Evolutionary conservation across 2,888 invertebrate species (phyloP).

Genomic region (Stomorhina lunata): DNA sequence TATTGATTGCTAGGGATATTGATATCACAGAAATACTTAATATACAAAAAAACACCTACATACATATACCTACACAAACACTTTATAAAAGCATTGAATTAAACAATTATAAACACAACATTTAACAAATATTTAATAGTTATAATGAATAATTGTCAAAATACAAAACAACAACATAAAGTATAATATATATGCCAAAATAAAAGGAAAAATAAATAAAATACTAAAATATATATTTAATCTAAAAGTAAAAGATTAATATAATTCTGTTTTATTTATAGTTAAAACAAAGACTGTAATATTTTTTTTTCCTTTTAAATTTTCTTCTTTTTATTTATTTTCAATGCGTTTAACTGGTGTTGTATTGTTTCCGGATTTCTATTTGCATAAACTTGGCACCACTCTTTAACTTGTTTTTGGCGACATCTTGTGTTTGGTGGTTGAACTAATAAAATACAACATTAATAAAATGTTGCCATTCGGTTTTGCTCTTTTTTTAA

Average conservation of each 20-base stretch:
- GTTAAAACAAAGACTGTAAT: no score
- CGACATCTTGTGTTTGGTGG: background rate
- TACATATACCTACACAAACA: background rate
- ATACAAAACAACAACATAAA: background rate
- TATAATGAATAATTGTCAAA: background rate
- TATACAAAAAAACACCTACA: no score
- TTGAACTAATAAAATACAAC: background rate
- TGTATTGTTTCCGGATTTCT: no score
- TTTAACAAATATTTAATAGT: background rate
- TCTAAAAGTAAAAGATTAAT: conserved; percentile 36
- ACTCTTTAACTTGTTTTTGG: background rate
- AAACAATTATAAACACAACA: background rate
- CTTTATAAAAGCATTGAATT: background rate
- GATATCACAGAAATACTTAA: no score
- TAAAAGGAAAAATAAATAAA: conserved; percentile 24
- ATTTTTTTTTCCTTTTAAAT: no score
- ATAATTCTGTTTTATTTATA: conserved; percentile 2
- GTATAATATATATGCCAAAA: conserved; percentile 30
- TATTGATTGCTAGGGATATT: no score
- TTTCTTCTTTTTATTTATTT: no score
- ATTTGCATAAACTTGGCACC: background rate
- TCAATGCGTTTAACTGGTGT: no score
- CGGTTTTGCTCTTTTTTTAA: no score
- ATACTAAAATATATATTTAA: conserved; percentile 51
- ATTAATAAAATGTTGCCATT: background rate